Base-by-base conservation (phyloP, 2,797 vertebrate species). In the Galago senegalensis region DNA sequence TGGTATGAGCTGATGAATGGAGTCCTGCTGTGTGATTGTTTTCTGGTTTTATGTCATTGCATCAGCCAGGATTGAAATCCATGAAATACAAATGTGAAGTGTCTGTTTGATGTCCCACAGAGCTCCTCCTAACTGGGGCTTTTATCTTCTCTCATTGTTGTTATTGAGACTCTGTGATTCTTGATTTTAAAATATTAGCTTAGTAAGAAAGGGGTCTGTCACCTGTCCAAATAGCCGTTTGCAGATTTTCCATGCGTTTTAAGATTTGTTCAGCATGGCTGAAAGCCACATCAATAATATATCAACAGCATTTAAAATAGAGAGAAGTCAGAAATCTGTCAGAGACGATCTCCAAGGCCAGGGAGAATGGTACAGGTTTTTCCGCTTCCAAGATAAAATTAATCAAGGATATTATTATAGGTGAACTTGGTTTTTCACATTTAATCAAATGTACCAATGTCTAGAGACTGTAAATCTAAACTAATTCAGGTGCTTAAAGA, bases 181-280 rank as follows among this genome's bases (percentile, higher is more conserved):
- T 93, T 16, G 23, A 82, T 97, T 97, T 97, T 96, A 97, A 97
- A 98, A 95, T 95, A 96, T 73, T 92, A 94, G 63, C 95, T 95
- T 96, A 97, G 95, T 72, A 84, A 97, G 91, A 97, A 95, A 65
- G 31, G 85, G 37, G 16, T 27, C 87, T 97, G 60, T 97, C 95
- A 94, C 73, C 96, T 97, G 84, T 98, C 95, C 97, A 97, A 97
- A 97, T 40, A 96, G 91, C 86, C 25, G 2, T 65, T 97, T 95
- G 93, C 80, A 0, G 0, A 81, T 92, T 95, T 87, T 87, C 63
- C 27, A 18, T 93, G 67, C 37, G 80, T 97, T 97, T 90, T 31
- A 94, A 97, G 53, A 40, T 90, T 96, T 98, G 81, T 95, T 81
- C 82, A 97, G 88, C 0, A 0, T 96, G 93, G 96, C 96, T 93